phyloP scores from a whole-genome alignment of 53 echinoderm and acorn worm genomes.

The Luidia sarsii region DNA sequence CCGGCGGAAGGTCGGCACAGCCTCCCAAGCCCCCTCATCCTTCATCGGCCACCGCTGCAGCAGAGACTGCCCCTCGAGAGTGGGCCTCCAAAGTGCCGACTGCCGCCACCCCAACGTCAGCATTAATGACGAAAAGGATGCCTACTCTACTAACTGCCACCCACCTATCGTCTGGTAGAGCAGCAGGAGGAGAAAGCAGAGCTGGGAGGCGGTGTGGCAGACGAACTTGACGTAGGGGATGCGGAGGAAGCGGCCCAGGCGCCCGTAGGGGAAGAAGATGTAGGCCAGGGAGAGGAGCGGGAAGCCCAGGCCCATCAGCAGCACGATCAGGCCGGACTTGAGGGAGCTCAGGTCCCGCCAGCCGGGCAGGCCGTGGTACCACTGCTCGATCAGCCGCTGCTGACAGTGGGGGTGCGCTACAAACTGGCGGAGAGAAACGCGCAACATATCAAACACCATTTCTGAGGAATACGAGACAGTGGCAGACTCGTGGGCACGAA shows the following conservation, averaged over 20 bases:
- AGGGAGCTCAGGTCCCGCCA: conserved; percentile 83
- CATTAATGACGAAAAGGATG: too few species aligned
- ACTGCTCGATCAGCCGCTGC: conserved; percentile 91
- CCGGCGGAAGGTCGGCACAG: too few species aligned
- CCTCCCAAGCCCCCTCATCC: too few species aligned
- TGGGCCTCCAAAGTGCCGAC: too few species aligned
- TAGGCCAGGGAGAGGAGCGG: conserved; percentile 89
- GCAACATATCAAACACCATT: too few species aligned
- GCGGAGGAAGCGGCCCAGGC: conserved; percentile 76
- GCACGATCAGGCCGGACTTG: conserved; percentile 62
- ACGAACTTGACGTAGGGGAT: conserved; percentile 98
- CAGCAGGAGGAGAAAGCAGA: conserved; percentile 82
- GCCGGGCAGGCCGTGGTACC: conserved; percentile 96
- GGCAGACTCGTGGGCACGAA: too few species aligned
- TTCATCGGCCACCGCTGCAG: too few species aligned
- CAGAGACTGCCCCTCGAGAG: too few species aligned
- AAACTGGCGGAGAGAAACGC: too few species aligned
- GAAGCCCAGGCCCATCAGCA: conserved; percentile 83
- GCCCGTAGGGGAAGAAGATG: conserved; percentile 82
- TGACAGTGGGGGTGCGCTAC: conserved; percentile 98
- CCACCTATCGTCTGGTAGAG: conserved; percentile 84
- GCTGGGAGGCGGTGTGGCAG: conserved; percentile 91
- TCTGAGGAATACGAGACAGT: too few species aligned
- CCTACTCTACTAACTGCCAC: too few species aligned
- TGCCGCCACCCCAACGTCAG: too few species aligned